Conservation (phyloP, 2,113 vertebrate species). For the Dicerorhinus sumatrensis region DNA sequence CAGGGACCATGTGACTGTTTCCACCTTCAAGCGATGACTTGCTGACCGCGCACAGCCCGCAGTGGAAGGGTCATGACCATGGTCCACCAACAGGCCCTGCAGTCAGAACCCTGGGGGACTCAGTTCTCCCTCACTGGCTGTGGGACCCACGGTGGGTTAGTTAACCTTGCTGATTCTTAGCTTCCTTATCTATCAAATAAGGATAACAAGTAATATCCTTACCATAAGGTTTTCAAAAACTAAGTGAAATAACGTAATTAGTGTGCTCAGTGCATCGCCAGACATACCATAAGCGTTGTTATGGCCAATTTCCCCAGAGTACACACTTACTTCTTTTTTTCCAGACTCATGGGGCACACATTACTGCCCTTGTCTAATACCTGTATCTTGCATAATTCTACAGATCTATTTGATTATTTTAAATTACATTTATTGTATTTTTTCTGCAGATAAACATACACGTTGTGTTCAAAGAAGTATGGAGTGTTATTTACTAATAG, state of each 20-base stretch:
- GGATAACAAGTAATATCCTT: neutral
- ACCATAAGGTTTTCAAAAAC: neutral
- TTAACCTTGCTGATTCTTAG: neutral
- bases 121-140: neutral
- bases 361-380: neutral
- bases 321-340: neutral
- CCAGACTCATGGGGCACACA: neutral
- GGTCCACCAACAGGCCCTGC: neutral
- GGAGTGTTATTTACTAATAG: neutral
- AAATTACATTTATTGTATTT: neutral
- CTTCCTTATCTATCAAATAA: neutral
- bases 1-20: neutral
- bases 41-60: no score
- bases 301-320: neutral
- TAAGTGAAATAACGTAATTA: neutral
- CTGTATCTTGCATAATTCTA: neutral
- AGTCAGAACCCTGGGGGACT: neutral
- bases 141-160: no score
- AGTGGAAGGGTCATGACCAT: neutral
- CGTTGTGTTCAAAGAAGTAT: neutral
- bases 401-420: neutral
- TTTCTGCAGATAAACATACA: neutral
- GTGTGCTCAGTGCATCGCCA: neutral
- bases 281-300: neutral
- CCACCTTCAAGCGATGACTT: neutral